Evolutionary conservation across 2,113 vertebrate species (phyloP).

Genomic region (Anseranas semipalmata): DNA sequence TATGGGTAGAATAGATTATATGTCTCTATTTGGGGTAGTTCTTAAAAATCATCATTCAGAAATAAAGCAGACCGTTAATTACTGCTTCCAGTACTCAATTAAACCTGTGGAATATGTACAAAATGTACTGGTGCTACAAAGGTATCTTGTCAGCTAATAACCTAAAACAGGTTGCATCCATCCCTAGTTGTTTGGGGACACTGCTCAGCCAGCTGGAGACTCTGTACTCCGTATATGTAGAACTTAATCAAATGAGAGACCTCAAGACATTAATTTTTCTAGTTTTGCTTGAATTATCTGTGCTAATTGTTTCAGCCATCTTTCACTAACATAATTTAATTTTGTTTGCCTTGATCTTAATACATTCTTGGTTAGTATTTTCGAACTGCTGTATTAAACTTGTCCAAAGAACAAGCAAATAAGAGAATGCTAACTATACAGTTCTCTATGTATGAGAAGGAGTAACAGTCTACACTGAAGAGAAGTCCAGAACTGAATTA

Average conservation of each 20-base stretch:
- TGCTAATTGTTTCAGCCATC: not conserved
- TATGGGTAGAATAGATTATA: not conserved
- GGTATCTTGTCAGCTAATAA: not conserved
- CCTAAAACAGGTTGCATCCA: too few relatives aligned
- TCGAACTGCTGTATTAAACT: not conserved
- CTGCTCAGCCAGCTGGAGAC: not conserved
- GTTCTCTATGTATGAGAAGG: not conserved
- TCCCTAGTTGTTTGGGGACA: not conserved
- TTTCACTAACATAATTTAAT: not conserved
- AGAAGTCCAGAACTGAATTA: not conserved
- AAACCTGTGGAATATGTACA: not conserved
- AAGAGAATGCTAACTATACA: not conserved
- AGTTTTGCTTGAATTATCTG: not conserved
- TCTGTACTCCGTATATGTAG: not conserved
- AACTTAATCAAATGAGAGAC: not conserved
- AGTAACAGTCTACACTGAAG: not conserved
- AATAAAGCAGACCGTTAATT: not conserved
- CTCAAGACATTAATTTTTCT: not conserved
- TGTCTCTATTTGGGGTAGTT: not conserved
- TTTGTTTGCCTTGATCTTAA: not conserved
- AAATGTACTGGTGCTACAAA: not conserved
- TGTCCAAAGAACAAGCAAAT: not conserved
- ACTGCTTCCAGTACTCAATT: not conserved
- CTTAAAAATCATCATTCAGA: not conserved
- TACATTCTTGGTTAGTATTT: not conserved